Evolutionary conservation across 2,888 invertebrate species (phyloP).

Genomic region (Aleiodes testaceus): DNA sequence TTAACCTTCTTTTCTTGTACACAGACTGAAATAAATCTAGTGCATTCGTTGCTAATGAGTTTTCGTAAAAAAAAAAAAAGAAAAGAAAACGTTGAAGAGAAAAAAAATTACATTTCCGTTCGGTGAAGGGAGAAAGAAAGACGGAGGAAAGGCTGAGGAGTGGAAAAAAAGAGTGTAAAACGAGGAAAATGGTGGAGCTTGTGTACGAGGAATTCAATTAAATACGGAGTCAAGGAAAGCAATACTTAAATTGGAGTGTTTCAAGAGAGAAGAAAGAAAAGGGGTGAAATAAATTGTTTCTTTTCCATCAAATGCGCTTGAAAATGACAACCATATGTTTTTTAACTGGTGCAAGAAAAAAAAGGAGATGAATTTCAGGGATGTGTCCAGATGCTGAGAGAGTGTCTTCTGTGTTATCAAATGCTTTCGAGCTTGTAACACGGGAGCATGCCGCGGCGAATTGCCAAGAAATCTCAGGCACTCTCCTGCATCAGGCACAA

Average conservation of each 20-base stretch:
- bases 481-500: conserved; percentile 16
- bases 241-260: neutral
- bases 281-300: neutral
- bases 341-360: neutral
- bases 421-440: conserved; percentile 43
- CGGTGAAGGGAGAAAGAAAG: neutral
- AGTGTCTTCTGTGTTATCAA: conserved; percentile 49
- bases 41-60: conserved; percentile 25
- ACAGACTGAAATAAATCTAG: neutral
- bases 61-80: neutral
- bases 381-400: conserved; percentile 8
- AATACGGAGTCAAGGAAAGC: neutral
- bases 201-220: conserved; percentile 5
- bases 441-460: conserved; percentile 41
- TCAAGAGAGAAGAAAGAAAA: neutral
- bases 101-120: conserved; percentile 12
- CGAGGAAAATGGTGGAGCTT: neutral
- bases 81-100: neutral
- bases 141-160: neutral
- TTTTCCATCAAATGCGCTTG: neutral
- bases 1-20: neutral
- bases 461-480: conserved; percentile 49
- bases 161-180: neutral
- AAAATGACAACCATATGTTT: neutral
- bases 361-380: conserved; percentile 2